phyloP scores from a whole-genome alignment of 2,113 vertebrate genomes.

The Caranx melampygus region DNA sequence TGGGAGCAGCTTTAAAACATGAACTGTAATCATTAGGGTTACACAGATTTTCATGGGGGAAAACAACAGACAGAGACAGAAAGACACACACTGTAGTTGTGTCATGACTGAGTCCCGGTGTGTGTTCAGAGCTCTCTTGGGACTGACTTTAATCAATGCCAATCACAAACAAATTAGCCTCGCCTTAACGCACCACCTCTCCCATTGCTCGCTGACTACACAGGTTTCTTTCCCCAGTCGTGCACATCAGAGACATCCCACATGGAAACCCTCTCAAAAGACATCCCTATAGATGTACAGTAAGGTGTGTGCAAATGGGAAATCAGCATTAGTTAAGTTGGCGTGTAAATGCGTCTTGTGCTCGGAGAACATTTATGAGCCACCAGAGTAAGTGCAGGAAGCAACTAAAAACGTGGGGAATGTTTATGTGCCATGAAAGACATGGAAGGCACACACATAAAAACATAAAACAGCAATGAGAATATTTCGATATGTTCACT shows the following conservation, averaged over 20 bases:
- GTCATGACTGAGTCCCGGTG: conserved; percentile 31
- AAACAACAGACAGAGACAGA: conserved; percentile 14
- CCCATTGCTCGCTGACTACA: conserved; percentile 51
- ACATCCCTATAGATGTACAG: conserved; percentile 2
- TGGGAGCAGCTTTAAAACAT: neutral
- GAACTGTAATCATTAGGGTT: neutral
- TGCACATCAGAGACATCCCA: conserved; percentile 42
- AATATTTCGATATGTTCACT: neutral
- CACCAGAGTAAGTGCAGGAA: neutral
- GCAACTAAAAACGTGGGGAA: neutral
- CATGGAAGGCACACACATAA: neutral
- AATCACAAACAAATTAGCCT: conserved; percentile 80
- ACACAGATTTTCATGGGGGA: neutral
- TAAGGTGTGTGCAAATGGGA: neutral
- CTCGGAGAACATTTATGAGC: neutral
- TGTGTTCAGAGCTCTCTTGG: conserved; percentile 56
- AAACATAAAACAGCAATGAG: neutral
- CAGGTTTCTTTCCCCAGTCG: conserved; percentile 35
- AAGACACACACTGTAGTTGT: conserved; percentile 23
- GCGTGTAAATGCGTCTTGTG: neutral
- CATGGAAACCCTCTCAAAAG: conserved; percentile 41
- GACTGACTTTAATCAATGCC: conserved; percentile 73
- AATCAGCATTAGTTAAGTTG: neutral
- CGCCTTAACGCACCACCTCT: conserved; percentile 70
- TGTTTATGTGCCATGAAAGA: neutral